These are phyloP conservation scores for Borostomias antarcticus DNA, from an alignment of 2,797 vertebrate species.

Conservation along the genomic window DNA sequence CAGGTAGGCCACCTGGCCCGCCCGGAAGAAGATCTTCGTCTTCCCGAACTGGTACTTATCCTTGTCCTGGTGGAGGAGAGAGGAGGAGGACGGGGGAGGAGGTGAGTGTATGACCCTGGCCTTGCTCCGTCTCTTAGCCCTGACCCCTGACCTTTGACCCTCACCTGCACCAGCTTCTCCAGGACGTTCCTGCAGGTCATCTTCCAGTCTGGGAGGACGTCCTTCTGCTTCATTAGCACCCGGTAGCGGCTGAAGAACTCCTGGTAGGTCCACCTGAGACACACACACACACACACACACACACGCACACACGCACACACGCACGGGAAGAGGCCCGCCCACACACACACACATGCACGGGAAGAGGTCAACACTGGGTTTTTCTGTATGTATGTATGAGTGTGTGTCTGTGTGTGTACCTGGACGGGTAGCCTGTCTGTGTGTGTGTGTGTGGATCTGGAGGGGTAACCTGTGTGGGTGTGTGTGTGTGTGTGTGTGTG, in stretches of 20 bases:
- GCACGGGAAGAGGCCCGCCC: too few species aligned
- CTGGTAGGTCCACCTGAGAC: conserved; percentile 94
- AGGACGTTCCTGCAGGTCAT: conserved; percentile 94
- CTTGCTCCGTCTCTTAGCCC: not conserved
- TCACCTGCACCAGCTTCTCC: conserved; percentile 93
- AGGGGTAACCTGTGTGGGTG: too few species aligned
- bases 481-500: too few species aligned
- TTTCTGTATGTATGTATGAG: too few species aligned
- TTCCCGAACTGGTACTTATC: conserved; percentile 99
- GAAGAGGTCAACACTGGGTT: too few species aligned
- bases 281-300: conserved; percentile 17
- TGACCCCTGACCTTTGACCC: not conserved
- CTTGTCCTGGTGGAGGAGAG: conserved; percentile 84
- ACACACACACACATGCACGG: too few species aligned
- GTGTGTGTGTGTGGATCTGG: too few species aligned
- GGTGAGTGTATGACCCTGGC: too few species aligned
- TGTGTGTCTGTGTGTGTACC: too few species aligned
- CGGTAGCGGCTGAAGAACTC: conserved; percentile 98
- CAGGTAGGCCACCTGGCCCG: conserved; percentile 96
- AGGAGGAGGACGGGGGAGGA: too few species aligned
- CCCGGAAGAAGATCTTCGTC: conserved; percentile 99
- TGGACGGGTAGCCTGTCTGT: too few species aligned
- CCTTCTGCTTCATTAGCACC: conserved; percentile 97
- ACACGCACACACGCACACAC: too few species aligned
- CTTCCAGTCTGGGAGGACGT: conserved; percentile 90